A percentile compares a stretch with the other conserved stretches of the same genome.
Evolutionary conservation across 2,113 vertebrate genomes (phyloP).

Genomic region (Microcebus tavaratra): DNA sequence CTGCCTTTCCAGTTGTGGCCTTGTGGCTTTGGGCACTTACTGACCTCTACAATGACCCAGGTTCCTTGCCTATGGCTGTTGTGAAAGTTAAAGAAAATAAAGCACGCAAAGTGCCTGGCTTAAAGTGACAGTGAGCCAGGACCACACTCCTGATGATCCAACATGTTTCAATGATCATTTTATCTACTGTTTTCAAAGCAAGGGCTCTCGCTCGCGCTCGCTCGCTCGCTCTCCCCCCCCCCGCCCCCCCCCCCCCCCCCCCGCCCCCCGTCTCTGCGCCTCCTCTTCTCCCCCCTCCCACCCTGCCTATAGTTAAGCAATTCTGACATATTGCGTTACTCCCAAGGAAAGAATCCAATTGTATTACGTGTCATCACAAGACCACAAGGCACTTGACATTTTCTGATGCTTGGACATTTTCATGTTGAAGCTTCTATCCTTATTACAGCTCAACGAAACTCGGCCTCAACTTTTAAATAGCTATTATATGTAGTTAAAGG

Average conservation of each 20-base stretch:
- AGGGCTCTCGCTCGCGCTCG: background rate
- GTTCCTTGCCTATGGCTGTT: background rate
- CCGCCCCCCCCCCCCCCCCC: too few species aligned
- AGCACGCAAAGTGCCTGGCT: fast-evolving
- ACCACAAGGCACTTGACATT: background rate
- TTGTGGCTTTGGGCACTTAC: background rate
- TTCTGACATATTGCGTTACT: background rate
- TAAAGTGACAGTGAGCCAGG: background rate
- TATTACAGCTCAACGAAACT: background rate
- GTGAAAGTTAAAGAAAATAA: background rate
- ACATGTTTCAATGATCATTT: background rate
- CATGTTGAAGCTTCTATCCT: background rate
- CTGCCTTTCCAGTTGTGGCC: background rate
- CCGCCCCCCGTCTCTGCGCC: too few species aligned
- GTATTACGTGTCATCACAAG: background rate
- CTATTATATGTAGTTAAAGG: background rate
- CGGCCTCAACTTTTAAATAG: background rate
- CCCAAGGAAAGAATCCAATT: background rate
- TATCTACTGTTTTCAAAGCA: background rate
- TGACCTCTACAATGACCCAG: background rate
- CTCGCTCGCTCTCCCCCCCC: too few species aligned
- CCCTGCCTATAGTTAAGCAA: background rate
- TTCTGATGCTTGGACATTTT: background rate
- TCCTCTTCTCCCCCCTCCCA: too few species aligned
- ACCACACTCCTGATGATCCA: background rate